These are phyloP conservation scores for Melinaea marsaeus DNA, from an alignment of 2,888 invertebrate species.

Conservation along the genomic window DNA sequence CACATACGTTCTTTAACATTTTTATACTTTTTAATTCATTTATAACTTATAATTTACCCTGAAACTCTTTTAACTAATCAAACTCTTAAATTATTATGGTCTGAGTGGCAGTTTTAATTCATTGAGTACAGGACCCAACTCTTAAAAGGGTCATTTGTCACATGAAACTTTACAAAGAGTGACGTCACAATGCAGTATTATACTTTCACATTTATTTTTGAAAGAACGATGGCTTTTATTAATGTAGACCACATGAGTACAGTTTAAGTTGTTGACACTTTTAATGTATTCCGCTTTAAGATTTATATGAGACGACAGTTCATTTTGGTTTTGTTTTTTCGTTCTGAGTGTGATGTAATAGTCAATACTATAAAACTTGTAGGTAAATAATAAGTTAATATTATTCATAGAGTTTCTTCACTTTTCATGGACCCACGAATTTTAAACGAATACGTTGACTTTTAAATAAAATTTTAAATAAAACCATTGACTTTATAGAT, in stretches of 20 bases:
- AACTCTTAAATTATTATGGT: constrained; percentile 4
- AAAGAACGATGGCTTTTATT: constrained; percentile 54
- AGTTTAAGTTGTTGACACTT: constrained; percentile 52
- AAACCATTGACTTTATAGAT: too few species aligned
- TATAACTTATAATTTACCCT: too few species aligned
- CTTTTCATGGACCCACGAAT: too few species aligned
- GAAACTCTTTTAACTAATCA: not conserved
- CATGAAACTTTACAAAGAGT: constrained; percentile 32
- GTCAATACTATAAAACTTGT: not conserved
- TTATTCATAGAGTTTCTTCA: too few species aligned
- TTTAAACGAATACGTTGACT: too few species aligned
- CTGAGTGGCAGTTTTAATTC: constrained; percentile 6
- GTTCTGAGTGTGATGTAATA: not conserved
- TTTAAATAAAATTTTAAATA: too few species aligned
- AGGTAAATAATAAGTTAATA: too few species aligned
- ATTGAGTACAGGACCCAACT: constrained; percentile 17
- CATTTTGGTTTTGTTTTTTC: constrained; percentile 9
- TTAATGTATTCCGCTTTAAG: constrained; percentile 41
- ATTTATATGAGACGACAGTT: constrained; percentile 54
- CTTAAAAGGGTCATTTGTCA: constrained; percentile 26
- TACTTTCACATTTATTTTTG: constrained; percentile 34
- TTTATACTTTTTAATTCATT: too few species aligned
- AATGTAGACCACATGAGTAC: constrained; percentile 57
- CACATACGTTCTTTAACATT: not conserved
- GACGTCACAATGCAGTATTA: constrained; percentile 39